A percentile compares a stretch with the other conserved stretches of the same genome.
These are phyloP conservation scores for Trematocara unimaculatum DNA, from an alignment of 2,113 vertebrate genomes.

Conservation along the genomic window DNA sequence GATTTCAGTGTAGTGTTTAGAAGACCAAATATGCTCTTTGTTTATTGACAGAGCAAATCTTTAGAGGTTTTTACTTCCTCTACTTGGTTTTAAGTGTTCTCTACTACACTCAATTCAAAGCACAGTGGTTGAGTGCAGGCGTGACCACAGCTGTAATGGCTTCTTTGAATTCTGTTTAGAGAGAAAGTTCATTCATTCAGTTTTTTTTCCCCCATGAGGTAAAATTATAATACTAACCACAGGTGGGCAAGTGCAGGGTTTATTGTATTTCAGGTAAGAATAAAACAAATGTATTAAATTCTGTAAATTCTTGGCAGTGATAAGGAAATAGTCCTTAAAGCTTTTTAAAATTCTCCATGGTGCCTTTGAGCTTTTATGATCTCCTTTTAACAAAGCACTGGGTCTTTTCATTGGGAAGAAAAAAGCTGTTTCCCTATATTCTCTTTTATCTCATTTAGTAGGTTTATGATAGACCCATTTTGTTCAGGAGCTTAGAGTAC, in stretches of 20 bases:
- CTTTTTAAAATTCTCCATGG: neutral
- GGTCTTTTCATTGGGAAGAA: neutral
- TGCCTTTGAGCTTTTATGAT: neutral
- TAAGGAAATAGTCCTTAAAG: neutral
- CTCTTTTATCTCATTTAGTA: neutral
- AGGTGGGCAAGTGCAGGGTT: neutral
- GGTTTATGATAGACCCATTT: neutral
- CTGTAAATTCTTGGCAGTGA: neutral
- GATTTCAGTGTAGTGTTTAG: neutral
- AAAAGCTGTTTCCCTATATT: neutral
- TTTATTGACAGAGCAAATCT: neutral
- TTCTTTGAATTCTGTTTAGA: neutral
- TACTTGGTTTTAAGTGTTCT: neutral
- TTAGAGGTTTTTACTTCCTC: neutral
- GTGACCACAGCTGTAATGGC: neutral
- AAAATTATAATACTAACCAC: neutral
- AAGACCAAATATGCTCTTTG: neutral
- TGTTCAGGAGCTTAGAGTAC: neutral
- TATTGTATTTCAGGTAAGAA: neutral
- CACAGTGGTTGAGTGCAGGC: neutral
- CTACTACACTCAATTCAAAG: neutral
- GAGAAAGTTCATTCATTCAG: neutral
- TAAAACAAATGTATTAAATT: neutral
- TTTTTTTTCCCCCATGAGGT: fast-evolving
- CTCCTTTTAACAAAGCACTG: neutral